A percentile compares a stretch with the other conserved stretches of the same genome.
phyloP scores from a whole-genome alignment of 2,113 vertebrate species.

The Rafetus swinhoei region DNA sequence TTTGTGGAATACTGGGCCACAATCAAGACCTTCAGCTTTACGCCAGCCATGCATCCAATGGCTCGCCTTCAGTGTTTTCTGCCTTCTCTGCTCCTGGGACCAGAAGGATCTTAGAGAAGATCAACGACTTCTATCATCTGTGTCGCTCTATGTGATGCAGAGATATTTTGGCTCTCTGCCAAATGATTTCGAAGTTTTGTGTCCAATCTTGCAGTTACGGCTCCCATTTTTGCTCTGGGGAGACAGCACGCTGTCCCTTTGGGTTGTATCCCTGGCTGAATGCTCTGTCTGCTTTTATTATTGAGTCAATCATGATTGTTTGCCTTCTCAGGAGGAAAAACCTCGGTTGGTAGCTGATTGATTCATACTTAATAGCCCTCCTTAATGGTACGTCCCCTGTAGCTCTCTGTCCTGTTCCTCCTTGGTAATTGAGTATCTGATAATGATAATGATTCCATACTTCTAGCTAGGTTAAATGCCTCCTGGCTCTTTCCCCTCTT shows the following conservation, averaged over 20 bases:
- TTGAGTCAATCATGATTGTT: neutral
- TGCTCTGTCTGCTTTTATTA: neutral
- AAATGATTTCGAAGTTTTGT: neutral
- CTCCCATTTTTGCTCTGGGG: neutral
- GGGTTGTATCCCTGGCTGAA: neutral
- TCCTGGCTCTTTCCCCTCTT: neutral
- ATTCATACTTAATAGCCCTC: neutral
- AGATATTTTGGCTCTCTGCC: neutral
- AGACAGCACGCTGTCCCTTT: fast-evolving
- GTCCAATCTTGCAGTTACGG: fast-evolving
- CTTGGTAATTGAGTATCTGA: neutral
- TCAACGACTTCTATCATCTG: neutral
- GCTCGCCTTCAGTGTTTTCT: neutral
- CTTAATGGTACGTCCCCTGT: fast-evolving
- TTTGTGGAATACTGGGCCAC: neutral
- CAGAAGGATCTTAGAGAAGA: neutral
- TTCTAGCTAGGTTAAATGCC: neutral
- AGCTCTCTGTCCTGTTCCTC: neutral
- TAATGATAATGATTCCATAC: neutral
- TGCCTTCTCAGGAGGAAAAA: neutral
- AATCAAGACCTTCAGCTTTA: neutral
- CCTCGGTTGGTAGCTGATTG: neutral
- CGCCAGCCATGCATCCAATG: neutral
- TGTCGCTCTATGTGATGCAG: neutral
- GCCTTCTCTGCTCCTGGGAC: neutral